phyloP scores from a whole-genome alignment of 2,888 invertebrate genomes.

The Bombyx huttoni region DNA sequence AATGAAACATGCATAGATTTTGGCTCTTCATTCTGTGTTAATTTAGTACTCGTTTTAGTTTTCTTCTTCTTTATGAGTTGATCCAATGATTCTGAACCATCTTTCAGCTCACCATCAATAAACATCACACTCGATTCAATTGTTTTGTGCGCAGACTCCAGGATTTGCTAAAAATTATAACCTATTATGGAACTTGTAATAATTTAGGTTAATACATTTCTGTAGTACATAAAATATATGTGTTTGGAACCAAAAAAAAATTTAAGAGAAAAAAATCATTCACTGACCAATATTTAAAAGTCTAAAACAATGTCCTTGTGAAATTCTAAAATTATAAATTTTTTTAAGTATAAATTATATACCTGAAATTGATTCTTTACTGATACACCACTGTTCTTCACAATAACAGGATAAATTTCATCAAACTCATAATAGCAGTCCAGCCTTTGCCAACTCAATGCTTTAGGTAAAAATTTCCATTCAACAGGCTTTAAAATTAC shows the following conservation, averaged over 20 bases:
- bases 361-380: conserved; percentile 81
- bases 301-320: too few species aligned
- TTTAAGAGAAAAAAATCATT: too few species aligned
- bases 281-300: too few species aligned
- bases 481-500: conserved; percentile 78
- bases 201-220: too few species aligned
- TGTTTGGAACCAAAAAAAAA: too few species aligned
- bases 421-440: conserved; percentile 84
- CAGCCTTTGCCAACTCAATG: conserved; percentile 82
- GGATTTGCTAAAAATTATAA: conserved; percentile 67
- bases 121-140: conserved; percentile 78
- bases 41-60: conserved; percentile 48
- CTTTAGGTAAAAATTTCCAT: conserved; percentile 80
- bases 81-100: conserved; percentile 76
- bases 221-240: too few species aligned
- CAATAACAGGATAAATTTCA: conserved; percentile 79
- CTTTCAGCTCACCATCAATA: conserved; percentile 80
- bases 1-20: conserved; percentile 76
- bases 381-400: conserved; percentile 73
- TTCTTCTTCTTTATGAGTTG: conserved; percentile 75
- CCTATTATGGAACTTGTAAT: too few species aligned
- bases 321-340: too few species aligned
- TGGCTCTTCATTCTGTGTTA: conserved; percentile 44
- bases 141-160: conserved; percentile 71
- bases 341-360: too few species aligned